These are phyloP conservation scores for Cynopterus brachyotis DNA, from an alignment of 2,113 vertebrate genomes.

Conservation along the genomic window DNA sequence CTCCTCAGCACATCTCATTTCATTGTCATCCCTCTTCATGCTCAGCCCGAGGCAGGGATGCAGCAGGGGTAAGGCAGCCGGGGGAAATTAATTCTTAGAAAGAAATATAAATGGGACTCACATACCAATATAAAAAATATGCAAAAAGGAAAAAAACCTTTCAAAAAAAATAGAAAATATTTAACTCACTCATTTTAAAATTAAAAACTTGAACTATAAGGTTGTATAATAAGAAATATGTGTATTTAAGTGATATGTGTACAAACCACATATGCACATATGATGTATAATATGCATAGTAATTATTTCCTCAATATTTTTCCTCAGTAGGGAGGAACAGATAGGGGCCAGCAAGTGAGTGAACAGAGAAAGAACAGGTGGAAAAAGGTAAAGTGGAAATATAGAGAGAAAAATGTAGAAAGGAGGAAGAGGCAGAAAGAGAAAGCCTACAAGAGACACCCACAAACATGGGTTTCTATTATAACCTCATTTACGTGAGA, in stretches of 20 bases:
- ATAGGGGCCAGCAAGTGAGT: fast-evolving
- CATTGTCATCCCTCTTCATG: background rate
- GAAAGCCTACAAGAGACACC: too few relatives aligned
- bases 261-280: background rate
- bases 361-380: background rate
- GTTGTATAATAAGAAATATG: background rate
- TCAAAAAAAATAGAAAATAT: background rate
- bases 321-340: background rate
- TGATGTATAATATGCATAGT: background rate
- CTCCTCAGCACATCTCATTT: background rate
- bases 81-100: background rate
- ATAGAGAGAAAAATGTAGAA: too few relatives aligned
- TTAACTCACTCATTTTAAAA: background rate
- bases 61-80: fast-evolving
- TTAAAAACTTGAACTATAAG: background rate
- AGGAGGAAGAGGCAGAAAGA: background rate
- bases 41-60: background rate
- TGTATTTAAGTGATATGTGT: background rate
- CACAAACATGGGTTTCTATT: fast-evolving
- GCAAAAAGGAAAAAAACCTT: background rate
- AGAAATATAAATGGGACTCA: background rate
- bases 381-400: background rate
- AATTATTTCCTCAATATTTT: background rate
- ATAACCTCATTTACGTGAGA: fast-evolving
- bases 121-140: background rate